Evolutionary conservation across 2,113 vertebrate species (phyloP), one percentile per base, ranked within the genome.

Genomic region (Cheilinus undulatus): DNA sequence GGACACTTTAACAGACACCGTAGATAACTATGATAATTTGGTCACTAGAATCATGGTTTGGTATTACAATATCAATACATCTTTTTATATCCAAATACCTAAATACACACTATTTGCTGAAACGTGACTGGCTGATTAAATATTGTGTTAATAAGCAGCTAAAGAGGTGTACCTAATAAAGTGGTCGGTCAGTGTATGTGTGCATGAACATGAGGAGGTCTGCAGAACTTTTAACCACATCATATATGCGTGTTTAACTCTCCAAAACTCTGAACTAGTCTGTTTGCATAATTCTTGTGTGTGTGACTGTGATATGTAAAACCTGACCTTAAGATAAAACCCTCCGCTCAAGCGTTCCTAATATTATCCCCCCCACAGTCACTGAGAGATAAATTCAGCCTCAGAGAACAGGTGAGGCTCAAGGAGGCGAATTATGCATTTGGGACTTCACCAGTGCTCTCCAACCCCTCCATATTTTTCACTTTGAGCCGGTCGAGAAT

Each of bases 281-380:
- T 64, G 60, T 70, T 78, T 73, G 45, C 22, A 49, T 46, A 65
- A 49, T 59, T 61, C 40, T 32, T 61, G 50, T 71, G 40, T 51
- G 69, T 69, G 63, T 52, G 51, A 69, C 71, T 87, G 62, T 74
- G 70, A 90, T 84, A 87, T 89, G 82, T 84, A 85, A 88, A 88
- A 89, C 71, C 76, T 86, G 88, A 89, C 88, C 86, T 90, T 89
- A 86, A 88, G 76, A 89, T 86, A 86, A 87, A 87, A 81, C 82
- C 67, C 48, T 30, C 70, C 75, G 80, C 78, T 83, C 76, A 69
- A 81, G 34, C 76, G 3, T 74, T 78, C 72, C 65, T 80, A 80
- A 86, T 86, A 78, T 85, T 75, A 88, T 58, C 61, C 74, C 23
- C 64, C 38, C 34, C 57, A 34, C 28, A 42, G 65, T 52, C 15